phyloP scores from a whole-genome alignment of 2,797 vertebrate species.

The Leptodactylus fallax region DNA sequence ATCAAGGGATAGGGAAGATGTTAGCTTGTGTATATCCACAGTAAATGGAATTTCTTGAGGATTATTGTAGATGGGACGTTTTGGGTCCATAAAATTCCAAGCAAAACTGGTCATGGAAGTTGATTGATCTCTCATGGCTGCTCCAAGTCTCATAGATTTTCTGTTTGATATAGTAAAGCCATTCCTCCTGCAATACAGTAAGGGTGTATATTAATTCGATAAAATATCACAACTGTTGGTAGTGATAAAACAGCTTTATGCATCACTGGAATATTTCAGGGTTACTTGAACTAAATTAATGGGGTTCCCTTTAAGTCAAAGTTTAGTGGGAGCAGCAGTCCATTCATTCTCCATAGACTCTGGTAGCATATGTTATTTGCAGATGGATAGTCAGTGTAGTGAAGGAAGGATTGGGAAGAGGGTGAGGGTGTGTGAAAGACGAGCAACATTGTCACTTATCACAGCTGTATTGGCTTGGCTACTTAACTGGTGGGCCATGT shows the following conservation, averaged over 20 bases:
- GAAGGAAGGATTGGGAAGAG: no score
- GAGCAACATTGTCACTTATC: no score
- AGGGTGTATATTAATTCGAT: not conserved
- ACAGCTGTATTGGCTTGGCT: no score
- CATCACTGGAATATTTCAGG: no score
- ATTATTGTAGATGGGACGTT: not conserved
- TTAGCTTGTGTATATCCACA: not conserved
- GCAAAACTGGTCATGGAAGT: conserved; percentile 56
- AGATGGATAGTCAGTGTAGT: no score
- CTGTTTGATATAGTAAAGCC: not conserved
- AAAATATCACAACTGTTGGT: not conserved
- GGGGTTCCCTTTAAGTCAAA: no score
- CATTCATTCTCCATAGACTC: no score
- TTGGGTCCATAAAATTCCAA: not conserved
- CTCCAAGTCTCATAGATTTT: not conserved
- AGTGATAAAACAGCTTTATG: not conserved
- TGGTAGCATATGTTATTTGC: no score
- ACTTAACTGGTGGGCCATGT: no score
- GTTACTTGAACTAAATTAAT: no score
- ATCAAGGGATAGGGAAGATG: conserved; percentile 13
- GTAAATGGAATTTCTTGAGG: not conserved
- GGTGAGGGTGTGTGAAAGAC: no score
- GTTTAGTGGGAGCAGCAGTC: no score
- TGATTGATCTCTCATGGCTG: conserved; percentile 55
- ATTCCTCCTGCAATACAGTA: conserved; percentile 39